Evolutionary conservation across 92 coral and sea anemone genomes (phyloP).

Genomic region (Virgularia gustaviana): DNA sequence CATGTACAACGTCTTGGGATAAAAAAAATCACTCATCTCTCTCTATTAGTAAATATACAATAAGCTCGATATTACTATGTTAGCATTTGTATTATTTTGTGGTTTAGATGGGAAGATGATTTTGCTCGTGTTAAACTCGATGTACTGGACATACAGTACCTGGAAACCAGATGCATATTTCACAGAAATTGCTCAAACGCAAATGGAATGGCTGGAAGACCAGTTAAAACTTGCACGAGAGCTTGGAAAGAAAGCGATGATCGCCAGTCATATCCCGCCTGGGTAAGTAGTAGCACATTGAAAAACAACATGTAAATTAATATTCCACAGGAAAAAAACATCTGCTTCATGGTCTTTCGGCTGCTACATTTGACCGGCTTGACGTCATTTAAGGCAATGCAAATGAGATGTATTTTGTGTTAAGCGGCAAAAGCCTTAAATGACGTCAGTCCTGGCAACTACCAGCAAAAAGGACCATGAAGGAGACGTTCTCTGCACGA

Average conservation of each 20-base stretch:
- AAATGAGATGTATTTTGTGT: no score
- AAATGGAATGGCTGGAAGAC: conserved; percentile 70
- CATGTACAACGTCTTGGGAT: neutral
- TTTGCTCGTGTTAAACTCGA: conserved; percentile 70
- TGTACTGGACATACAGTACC: conserved; percentile 60
- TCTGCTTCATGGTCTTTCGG: neutral
- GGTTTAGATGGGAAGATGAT: conserved; percentile 66
- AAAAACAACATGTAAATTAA: neutral
- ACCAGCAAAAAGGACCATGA: no score
- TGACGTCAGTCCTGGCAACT: no score
- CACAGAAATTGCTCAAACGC: conserved; percentile 60
- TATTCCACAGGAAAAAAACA: neutral
- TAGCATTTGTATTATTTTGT: neutral
- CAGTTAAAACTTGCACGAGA: conserved; percentile 66
- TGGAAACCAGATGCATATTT: conserved; percentile 45
- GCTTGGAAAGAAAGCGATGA: conserved; percentile 60
- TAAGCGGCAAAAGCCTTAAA: no score
- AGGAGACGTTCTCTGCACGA: no score
- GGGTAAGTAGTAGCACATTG: conserved; percentile 53
- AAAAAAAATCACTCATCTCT: neutral
- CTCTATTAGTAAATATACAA: neutral
- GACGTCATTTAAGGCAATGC: no score
- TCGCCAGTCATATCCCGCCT: conserved; percentile 84
- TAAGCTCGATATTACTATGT: neutral
- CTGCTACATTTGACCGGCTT: no score